Base-by-base conservation (phyloP, 2,797 vertebrate genomes). In the Sebastes alutus region DNA sequence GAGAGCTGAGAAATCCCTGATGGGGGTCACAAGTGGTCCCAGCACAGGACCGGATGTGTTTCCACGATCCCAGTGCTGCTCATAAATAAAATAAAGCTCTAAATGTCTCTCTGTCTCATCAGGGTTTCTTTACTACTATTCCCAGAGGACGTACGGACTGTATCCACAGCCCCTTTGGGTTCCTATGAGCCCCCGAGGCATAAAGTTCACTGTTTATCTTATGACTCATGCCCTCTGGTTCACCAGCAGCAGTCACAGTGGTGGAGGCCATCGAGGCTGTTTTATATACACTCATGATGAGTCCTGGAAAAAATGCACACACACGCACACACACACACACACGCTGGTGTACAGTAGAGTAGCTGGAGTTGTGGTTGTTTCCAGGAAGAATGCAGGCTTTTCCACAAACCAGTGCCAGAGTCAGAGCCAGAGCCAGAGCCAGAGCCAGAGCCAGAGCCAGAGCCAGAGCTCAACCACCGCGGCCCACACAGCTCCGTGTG, bases 381-480 rank as follows among this genome's bases (percentile, higher is more conserved):
- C 87, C 88, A 89, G 84, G 88, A 92, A 89, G 74, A 79, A 78
- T 30, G 52, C 56, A 56, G 88, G 70, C 73, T 88, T 92, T 91
- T 92, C 89, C 86, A 90, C 33, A 70, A 82, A 71, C 59, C 62
- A 49, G 65, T 78, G 78, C 76, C 82, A 91, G 75, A 75, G 22
- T 16, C 35, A 49, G 65, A 80, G 78, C 76, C 82, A 91, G 75
- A 75, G 22, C 22, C 35, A 13, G 35, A 63, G 46, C 80, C 83
- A 88, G 75, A 75, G 22, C n/a, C 35, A 32, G 65, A 81, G 78
- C 76, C 82, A 88, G 75, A 75, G 22, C 22, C 13, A 0, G 38
- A 65, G 78, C 76, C 82, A 90, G 75, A 75, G 22, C 22, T 42
- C 33, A 73, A 77, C 78, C 80, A 64, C 64, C 25, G 6, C n/a